Evolutionary conservation across 2,888 invertebrate genomes (phyloP), one percentile per base, ranked within the genome.

Genomic region (Agrochola macilenta): DNA sequence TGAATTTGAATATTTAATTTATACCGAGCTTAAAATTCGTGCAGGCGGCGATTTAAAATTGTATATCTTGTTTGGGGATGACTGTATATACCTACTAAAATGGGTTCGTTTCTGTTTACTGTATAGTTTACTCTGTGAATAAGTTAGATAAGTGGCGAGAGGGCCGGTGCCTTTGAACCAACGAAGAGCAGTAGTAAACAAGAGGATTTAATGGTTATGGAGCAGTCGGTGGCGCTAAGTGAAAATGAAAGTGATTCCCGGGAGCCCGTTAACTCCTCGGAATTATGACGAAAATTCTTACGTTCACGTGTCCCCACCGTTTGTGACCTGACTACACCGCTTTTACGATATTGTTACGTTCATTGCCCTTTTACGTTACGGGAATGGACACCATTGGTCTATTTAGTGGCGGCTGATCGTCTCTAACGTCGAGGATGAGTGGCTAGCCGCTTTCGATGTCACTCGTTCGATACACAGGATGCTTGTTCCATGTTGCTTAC

Each of bases 241-340:
- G 95, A 95, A 95, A 95, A 94, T 94, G 93, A 95, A 95, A 95
- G 94, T 93, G 92, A 94, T 94, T 94, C 93, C 90, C 92, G 85
- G 79, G 93, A 92, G 93, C 82, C 92, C 90, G 92, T 93, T 94
- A 93, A 92, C 93, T 93, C 88, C 87, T 82, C 89, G 87, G 90
- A 92, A 94, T 94, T 93, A 94, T 92, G 92, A 93, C 90, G 90
- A 90, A 92, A 90, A 92, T 91, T 93, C 91, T 90, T 91, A 87
- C 83, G 85, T 90, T 89, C 89, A 89, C 91, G 91, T 92, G 89
- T 90, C 90, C 89, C 81, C 82, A 82, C 84, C 85, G 86, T 87
- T 89, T 89, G 88, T 85, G 89, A 88, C 88, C 88, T 90, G 84
- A 89, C 88, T 88, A 88, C 87, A 86, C 82, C 81, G 83, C 84